Percentiles rank a stretch among this genome's conserved stretches.
These are phyloP conservation scores for Heliconius congener DNA, from an alignment of 1,140 invertebrate genomes.

Conservation along the genomic window DNA sequence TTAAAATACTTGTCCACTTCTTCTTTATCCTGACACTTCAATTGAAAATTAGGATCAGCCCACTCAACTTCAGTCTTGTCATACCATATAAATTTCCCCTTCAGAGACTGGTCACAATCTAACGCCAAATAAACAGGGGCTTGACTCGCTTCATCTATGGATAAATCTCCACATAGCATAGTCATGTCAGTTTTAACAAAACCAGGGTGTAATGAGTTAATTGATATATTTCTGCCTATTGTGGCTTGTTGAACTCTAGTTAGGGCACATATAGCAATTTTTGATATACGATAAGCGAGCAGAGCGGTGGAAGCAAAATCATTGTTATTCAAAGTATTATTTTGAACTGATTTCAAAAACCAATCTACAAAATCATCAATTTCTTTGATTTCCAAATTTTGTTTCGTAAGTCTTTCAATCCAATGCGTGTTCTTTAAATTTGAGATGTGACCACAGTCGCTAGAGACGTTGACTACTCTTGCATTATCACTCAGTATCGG, in stretches of 20 bases:
- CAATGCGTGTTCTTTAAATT: slow-evolving; percentile 30
- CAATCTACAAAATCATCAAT: slow-evolving; percentile 69
- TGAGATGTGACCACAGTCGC: slow-evolving; percentile 83
- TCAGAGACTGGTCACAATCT: slow-evolving; percentile 46
- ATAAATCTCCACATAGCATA: slow-evolving; percentile 32
- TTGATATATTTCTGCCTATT: slow-evolving; percentile 44
- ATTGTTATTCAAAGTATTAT: slow-evolving; percentile 36
- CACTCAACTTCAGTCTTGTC: slow-evolving; percentile 50
- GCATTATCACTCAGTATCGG: slow-evolving; percentile 85
- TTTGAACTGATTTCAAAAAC: slow-evolving; percentile 46
- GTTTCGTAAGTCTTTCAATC: slow-evolving; percentile 67
- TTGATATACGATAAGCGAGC: slow-evolving; percentile 44
- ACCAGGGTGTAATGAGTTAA: slow-evolving; percentile 48
- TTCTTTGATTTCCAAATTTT: slow-evolving; percentile 71
- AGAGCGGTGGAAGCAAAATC: slow-evolving; percentile 39
- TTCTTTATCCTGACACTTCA: slow-evolving; percentile 2
- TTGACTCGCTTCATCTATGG: slow-evolving; percentile 38
- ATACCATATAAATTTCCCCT: slow-evolving; percentile 53
- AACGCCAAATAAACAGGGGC: slow-evolving; percentile 23
- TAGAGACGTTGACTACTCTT: slow-evolving; percentile 88
- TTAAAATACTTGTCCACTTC: background rate
- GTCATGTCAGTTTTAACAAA: slow-evolving; percentile 49
- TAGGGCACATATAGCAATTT: slow-evolving; percentile 44
- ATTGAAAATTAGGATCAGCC: slow-evolving; percentile 33
- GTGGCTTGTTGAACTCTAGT: slow-evolving; percentile 44